Conservation (phyloP, 2,797 vertebrate genomes). For the Micrastur ruficollis region DNA sequence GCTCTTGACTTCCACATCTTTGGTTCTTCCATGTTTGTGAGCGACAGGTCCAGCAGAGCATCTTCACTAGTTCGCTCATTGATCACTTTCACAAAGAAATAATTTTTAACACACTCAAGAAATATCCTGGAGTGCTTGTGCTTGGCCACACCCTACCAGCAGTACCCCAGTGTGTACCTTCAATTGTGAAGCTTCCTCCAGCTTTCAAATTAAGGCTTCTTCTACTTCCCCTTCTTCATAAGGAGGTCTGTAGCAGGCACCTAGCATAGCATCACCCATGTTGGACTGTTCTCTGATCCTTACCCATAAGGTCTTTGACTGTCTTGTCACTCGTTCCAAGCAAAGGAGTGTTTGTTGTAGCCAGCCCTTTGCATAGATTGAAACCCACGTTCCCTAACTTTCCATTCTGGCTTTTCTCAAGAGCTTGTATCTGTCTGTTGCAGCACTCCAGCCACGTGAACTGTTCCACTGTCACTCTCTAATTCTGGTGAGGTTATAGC, state of each 20-base stretch:
- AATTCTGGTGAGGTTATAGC: not conserved
- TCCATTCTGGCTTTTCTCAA: not conserved
- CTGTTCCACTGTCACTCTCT: not conserved
- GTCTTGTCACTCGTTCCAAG: not conserved
- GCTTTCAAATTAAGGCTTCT: not conserved
- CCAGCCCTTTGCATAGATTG: not conserved
- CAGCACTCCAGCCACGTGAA: not conserved
- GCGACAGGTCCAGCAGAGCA: not conserved
- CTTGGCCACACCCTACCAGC: not conserved
- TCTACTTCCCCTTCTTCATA: not conserved
- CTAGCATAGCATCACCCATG: not conserved
- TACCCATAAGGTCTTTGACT: not conserved
- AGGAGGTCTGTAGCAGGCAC: not conserved
- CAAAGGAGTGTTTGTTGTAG: not conserved
- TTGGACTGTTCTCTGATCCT: not conserved
- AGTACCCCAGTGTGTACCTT: not conserved
- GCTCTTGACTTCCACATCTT: not conserved
- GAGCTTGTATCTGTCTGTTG: not conserved
- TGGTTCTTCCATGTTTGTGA: not conserved
- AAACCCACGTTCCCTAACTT: not conserved
- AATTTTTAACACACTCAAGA: not conserved
- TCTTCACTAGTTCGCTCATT: not conserved
- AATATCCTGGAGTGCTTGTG: not conserved
- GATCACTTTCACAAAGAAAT: not conserved
- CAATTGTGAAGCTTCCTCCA: not conserved